Evolutionary conservation across 2,797 vertebrate species (phyloP).

Genomic region (Knipowitschia caucasica): DNA sequence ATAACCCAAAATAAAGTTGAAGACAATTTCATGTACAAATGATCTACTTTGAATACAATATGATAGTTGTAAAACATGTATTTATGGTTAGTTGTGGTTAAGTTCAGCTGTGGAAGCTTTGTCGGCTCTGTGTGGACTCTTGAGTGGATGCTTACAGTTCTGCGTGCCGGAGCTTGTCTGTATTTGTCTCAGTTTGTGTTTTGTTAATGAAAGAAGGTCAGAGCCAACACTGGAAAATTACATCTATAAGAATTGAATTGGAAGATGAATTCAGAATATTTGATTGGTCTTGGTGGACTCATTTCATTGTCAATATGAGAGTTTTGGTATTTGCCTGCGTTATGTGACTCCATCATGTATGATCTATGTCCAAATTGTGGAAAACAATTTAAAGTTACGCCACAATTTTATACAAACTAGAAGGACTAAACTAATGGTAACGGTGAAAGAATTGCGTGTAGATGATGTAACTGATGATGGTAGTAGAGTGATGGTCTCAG

Average conservation of each 20-base stretch:
- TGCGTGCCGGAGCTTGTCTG: slow-evolving; percentile 10
- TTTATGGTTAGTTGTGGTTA: slow-evolving; percentile 66
- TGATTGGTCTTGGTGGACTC: background rate
- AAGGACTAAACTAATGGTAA: no score
- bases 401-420: no score
- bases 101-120: slow-evolving; percentile 68
- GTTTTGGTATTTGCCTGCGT: background rate
- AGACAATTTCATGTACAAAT: slow-evolving; percentile 33
- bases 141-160: slow-evolving; percentile 5
- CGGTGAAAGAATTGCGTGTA: no score
- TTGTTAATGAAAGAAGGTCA: background rate
- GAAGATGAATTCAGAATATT: background rate
- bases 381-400: no score
- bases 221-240: background rate
- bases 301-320: background rate
- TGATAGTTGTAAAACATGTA: slow-evolving; percentile 22
- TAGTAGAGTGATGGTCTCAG: no score
- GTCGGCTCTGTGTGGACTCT: slow-evolving; percentile 52
- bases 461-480: no score
- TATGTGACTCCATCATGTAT: no score
- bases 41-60: slow-evolving; percentile 41
- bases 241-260: background rate
- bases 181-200: slow-evolving; percentile 2
- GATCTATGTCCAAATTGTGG: no score
- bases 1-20: slow-evolving; percentile 58